Conservation (phyloP, 2,888 invertebrate species). For the Pachycephus smyrnensis region DNA sequence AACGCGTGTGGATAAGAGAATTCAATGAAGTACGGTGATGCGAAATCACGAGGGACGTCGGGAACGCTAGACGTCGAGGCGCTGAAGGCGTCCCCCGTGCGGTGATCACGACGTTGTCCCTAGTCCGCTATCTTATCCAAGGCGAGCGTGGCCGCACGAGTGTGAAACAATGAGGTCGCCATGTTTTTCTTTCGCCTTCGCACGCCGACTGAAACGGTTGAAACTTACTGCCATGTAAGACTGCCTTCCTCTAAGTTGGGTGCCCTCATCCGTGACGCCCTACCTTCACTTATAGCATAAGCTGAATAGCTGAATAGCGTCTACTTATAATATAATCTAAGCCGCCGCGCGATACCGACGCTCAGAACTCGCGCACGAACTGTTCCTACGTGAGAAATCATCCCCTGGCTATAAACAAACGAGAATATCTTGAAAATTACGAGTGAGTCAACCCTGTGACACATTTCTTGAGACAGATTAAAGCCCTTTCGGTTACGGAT, state of each 20-base stretch:
- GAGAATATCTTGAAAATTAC: not conserved
- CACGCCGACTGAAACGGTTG: slow-evolving; percentile 55
- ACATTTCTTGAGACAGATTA: not conserved
- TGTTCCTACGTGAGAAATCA: not conserved
- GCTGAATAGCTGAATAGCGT: slow-evolving; percentile 37
- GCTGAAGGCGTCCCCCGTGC: not conserved
- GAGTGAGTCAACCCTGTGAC: not conserved
- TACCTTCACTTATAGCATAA: slow-evolving; percentile 59
- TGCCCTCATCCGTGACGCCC: slow-evolving; percentile 64
- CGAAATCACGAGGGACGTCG: not conserved
- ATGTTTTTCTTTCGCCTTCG: slow-evolving; percentile 57
- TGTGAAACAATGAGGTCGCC: slow-evolving; percentile 59
- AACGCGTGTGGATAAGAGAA: not conserved
- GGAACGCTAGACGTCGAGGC: not conserved
- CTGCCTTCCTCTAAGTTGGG: slow-evolving; percentile 53
- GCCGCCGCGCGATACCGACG: not conserved
- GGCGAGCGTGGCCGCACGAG: slow-evolving; percentile 20
- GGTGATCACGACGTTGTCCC: not conserved
- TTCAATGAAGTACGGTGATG: not conserved
- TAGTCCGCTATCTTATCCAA: slow-evolving; percentile 33
- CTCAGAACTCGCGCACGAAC: not conserved
- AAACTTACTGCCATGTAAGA: slow-evolving; percentile 53
- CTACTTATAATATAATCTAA: slow-evolving; percentile 8
- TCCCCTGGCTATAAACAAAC: not conserved
- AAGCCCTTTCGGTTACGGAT: not conserved